These are phyloP conservation scores for Picathartes gymnocephalus DNA, from an alignment of 2,113 vertebrate genomes.

Conservation along the genomic window DNA sequence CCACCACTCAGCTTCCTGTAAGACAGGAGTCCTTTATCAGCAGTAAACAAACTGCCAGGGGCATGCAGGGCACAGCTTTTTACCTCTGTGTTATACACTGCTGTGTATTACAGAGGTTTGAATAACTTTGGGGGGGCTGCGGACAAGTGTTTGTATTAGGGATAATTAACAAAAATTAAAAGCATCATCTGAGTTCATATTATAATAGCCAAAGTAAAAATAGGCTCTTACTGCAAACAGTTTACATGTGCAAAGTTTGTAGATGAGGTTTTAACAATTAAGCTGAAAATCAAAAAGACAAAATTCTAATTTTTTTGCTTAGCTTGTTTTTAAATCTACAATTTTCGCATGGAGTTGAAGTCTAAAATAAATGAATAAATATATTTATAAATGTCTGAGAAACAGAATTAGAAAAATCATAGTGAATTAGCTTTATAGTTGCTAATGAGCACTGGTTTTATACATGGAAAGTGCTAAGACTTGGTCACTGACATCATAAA, in stretches of 20 bases:
- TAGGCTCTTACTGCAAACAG: neutral
- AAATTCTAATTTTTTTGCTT: neutral
- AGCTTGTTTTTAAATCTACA: neutral
- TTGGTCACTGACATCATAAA: neutral
- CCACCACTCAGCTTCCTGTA: neutral
- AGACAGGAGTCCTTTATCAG: neutral
- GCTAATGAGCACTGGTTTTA: neutral
- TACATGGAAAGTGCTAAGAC: neutral
- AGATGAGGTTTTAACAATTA: neutral
- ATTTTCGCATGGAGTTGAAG: neutral
- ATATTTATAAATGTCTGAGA: neutral
- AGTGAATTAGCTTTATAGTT: neutral
- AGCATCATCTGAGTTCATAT: neutral
- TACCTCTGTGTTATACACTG: neutral
- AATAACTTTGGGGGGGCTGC: neutral
- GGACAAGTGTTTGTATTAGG: neutral
- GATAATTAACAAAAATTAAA: neutral
- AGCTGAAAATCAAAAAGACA: neutral
- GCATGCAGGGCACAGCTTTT: neutral
- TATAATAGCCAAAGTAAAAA: neutral
- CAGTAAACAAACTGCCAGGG: neutral
- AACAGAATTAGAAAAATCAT: neutral
- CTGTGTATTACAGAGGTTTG: neutral
- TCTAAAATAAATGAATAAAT: neutral
- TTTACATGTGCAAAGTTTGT: neutral